Percentiles rank a stretch among this genome's conserved stretches.
phyloP scores from a whole-genome alignment of 2,888 invertebrate species.

The Heliconius ismenius region DNA sequence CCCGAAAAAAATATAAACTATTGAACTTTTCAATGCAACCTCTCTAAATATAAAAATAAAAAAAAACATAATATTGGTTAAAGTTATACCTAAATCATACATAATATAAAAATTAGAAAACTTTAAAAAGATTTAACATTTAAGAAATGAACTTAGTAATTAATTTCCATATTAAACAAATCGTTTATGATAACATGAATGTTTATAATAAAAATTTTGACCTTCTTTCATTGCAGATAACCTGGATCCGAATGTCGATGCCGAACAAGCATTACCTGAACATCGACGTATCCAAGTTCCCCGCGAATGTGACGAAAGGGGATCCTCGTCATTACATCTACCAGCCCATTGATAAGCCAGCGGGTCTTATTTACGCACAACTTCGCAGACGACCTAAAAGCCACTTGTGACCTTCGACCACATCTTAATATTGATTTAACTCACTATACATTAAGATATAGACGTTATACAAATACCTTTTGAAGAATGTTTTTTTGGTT shows the following conservation, averaged over 20 bases:
- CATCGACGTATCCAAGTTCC: constrained; percentile 88
- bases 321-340: constrained; percentile 86
- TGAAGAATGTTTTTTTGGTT: background rate
- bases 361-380: constrained; percentile 88
- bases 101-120: too few species aligned
- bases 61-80: too few species aligned
- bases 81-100: too few species aligned
- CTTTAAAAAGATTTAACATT: background rate
- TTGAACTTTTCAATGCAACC: background rate
- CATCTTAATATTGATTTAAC: constrained; percentile 9
- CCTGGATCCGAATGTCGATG: constrained; percentile 88
- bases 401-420: constrained; percentile 69
- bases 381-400: constrained; percentile 83
- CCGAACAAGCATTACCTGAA: constrained; percentile 91
- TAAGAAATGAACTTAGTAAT: background rate
- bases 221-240: constrained; percentile 71
- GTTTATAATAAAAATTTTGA: background rate
- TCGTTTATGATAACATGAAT: background rate
- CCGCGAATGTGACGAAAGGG: constrained; percentile 83
- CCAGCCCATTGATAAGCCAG: constrained; percentile 89
- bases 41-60: background rate
- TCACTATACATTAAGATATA: constrained; percentile 8
- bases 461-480: background rate
- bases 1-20: constrained; percentile 25
- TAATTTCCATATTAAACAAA: background rate